phyloP scores from a whole-genome alignment of 2,113 vertebrate genomes.

The Ceyx melanurus region DNA sequence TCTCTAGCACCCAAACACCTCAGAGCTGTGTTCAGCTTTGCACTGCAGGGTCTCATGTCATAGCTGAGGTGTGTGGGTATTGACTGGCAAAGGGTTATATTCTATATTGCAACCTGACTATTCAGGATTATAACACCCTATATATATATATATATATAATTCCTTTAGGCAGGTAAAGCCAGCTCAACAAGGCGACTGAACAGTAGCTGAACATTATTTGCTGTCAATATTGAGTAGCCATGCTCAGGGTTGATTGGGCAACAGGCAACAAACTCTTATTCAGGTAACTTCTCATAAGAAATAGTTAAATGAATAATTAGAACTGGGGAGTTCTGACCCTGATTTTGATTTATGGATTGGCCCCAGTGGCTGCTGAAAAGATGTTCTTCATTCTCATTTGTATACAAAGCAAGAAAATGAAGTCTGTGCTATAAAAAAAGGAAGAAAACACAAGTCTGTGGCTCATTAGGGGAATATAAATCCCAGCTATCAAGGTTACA shows the following conservation, averaged over 20 bases:
- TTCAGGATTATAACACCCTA: not conserved
- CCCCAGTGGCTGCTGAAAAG: not conserved
- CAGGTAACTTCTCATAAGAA: not conserved
- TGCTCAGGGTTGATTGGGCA: not conserved
- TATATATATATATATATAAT: too few relatives aligned
- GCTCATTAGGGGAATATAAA: not conserved
- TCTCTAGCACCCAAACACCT: not conserved
- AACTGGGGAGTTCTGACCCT: not conserved
- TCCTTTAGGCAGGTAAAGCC: too few relatives aligned
- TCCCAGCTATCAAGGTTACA: not conserved
- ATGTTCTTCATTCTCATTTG: not conserved
- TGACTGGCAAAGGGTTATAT: fast-evolving
- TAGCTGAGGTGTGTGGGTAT: not conserved
- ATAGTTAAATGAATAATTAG: not conserved
- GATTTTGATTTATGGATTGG: not conserved
- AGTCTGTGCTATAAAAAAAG: not conserved
- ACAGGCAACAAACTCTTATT: not conserved
- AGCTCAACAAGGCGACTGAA: not conserved
- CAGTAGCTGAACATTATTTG: not conserved
- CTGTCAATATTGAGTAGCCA: fast-evolving
- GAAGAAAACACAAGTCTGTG: not conserved
- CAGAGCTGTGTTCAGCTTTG: not conserved
- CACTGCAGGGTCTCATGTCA: not conserved
- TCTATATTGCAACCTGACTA: not conserved
- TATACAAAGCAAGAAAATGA: not conserved